Conservation (phyloP, 2,888 invertebrate genomes). For the Diaphora mendica region DNA sequence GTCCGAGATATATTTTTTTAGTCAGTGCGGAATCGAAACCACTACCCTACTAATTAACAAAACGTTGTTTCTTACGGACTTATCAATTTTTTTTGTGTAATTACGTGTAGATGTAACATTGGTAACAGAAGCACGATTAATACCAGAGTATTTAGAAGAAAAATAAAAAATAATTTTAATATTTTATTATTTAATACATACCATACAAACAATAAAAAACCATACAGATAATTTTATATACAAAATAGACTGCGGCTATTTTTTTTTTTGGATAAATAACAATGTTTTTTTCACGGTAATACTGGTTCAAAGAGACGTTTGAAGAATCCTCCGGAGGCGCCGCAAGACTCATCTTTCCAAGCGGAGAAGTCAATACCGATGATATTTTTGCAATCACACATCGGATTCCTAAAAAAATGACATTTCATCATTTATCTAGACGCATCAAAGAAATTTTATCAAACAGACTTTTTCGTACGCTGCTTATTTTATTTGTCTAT, state of each 20-base stretch:
- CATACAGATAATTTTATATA: neutral
- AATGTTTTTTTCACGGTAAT: neutral
- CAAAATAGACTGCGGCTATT: neutral
- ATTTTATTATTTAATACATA: neutral
- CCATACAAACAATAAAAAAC: neutral
- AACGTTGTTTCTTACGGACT: too few species aligned
- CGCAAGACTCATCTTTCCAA: constrained; percentile 25
- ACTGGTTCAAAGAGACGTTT: neutral
- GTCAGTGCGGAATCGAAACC: too few species aligned
- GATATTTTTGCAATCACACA: constrained; percentile 33
- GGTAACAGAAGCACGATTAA: too few species aligned
- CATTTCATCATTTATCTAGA: neutral
- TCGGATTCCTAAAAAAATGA: constrained; percentile 40
- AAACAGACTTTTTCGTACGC: too few species aligned
- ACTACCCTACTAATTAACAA: too few species aligned
- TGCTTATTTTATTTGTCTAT: too few species aligned
- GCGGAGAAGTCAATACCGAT: constrained; percentile 28
- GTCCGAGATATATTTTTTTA: too few species aligned
- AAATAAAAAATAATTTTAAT: neutral
- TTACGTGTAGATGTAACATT: too few species aligned
- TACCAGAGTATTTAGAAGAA: neutral
- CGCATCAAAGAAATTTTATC: too few species aligned
- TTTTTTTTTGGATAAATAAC: neutral
- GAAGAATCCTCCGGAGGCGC: neutral
- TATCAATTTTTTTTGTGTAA: too few species aligned